Base-by-base conservation (phyloP, 2,888 invertebrate species). In the Drosophila nigricruria region DNA sequence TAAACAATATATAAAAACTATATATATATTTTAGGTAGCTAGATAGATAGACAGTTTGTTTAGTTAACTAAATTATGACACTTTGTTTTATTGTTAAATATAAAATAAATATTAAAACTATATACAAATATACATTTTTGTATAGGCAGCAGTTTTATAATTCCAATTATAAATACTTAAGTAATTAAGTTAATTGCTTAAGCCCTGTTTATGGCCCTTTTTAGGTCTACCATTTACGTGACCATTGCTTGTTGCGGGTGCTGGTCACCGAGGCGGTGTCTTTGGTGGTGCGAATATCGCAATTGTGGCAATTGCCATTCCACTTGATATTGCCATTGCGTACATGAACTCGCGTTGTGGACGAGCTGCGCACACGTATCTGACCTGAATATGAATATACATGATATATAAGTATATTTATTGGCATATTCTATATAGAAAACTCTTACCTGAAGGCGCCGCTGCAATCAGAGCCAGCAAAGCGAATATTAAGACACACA, bases 261-360 rank as follows among this genome's bases (percentile, higher is more conserved):
- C 77, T 77, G 38, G 70, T 70, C 50, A 79, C 78, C 25, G 67
- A 56, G 0, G 79, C 78, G 10, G 66, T 67, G 30, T 79, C 23
- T 27, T 81, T 67, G 18, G n/a, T 43, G 52, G 79, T 70, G 56
- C 79, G 81, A 20, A 79, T 79, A 14, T 79, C 50, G 47, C 79
- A 79, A 8, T 81, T 73, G 49, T 66, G 25, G n/a, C 79, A 79
- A 36, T 77, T 10, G 3, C 79, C 79, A 50, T 79, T 77, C 60
- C 53, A 58, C 0, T 34, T 67, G n/a, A 81, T 81, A 10, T 79
- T 62, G 2, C 62, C 79, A 18, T 80, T 79, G 9, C 57, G 38
- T 38, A 77, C 77, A 27, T 20, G 54, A 0, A 77, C 61, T 1
- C 16, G 23, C 4, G 38, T 49, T 0, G 38, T 43, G 1, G 50